A percentile compares a stretch with the other conserved stretches of the same genome.
Evolutionary conservation across 92 coral and sea anemone genomes (phyloP).

Genomic region (Epizoanthus illoricatus): DNA sequence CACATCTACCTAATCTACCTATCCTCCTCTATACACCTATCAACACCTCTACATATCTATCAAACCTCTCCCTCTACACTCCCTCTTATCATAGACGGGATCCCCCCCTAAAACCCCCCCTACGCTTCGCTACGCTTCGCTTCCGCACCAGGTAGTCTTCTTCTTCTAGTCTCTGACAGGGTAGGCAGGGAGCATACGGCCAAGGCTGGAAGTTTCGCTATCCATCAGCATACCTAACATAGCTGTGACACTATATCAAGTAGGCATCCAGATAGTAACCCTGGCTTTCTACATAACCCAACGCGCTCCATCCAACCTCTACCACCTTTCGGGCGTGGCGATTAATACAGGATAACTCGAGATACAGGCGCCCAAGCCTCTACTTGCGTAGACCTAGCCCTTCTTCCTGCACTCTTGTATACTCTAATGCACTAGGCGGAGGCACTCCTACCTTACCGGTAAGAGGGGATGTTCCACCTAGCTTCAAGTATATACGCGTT

Average conservation of each 20-base stretch:
- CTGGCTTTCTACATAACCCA: conserved; percentile 5
- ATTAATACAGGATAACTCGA: conserved; percentile 2
- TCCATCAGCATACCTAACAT: conserved; percentile 4
- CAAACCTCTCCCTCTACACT: conserved; percentile 5
- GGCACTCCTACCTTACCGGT: conserved; percentile 6
- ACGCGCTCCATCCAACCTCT: conserved; percentile 6
- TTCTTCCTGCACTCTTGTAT: conserved; percentile 4
- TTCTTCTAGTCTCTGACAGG: conserved; percentile 5
- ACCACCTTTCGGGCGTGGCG: conserved; percentile 8
- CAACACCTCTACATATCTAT: conserved; percentile 3
- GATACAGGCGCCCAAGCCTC: conserved; percentile 7
- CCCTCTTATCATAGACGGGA: conserved; percentile 5
- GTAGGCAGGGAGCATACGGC: conserved; percentile 7
- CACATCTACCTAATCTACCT: conserved; percentile 4
- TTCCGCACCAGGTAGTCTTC: conserved; percentile 6
- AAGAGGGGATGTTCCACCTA: conserved; percentile 5
- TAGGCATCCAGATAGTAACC: conserved; percentile 5
- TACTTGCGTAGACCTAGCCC: conserved; percentile 6
- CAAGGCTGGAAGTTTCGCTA: conserved; percentile 5
- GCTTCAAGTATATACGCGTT: conserved; percentile 4
- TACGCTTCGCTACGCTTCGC: conserved; percentile 6
- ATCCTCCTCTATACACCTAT: conserved; percentile 4
- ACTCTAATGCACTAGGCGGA: conserved; percentile 5
- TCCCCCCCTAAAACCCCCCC: conserved; percentile 8
- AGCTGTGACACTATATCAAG: conserved; percentile 4